A percentile compares a stretch with the other conserved stretches of the same genome.
Evolutionary conservation across 2,797 vertebrate genomes (phyloP).

Genomic region (Syngnathus acus): DNA sequence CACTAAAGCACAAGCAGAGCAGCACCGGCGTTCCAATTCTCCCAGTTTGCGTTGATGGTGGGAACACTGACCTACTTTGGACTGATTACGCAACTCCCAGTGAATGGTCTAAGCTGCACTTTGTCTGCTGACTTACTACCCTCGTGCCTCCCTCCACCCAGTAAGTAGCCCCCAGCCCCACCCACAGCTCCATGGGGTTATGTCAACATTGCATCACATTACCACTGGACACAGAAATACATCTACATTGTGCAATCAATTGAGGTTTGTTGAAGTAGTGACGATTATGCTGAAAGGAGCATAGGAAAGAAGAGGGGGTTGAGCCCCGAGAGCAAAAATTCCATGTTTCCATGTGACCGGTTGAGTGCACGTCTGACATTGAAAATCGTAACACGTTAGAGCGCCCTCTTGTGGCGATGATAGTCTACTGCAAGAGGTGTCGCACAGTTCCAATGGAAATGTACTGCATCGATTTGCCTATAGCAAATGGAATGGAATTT

Average conservation of each 20-base stretch:
- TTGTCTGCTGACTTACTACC: slow-evolving; percentile 14
- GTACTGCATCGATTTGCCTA: slow-evolving; percentile 26
- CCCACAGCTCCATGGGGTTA: slow-evolving; percentile 14
- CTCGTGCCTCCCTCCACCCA: slow-evolving; percentile 4
- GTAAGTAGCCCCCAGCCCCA: slow-evolving; percentile 1
- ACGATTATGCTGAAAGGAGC: neutral
- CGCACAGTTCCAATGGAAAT: slow-evolving; percentile 41
- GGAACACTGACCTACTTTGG: slow-evolving; percentile 48
- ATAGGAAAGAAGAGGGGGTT: neutral
- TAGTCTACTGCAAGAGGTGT: slow-evolving; percentile 17
- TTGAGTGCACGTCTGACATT: slow-evolving; percentile 25
- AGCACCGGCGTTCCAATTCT: slow-evolving; percentile 21
- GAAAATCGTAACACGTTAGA: slow-evolving; percentile 41
- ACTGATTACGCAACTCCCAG: slow-evolving; percentile 56
- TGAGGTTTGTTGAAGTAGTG: neutral
- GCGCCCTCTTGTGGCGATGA: slow-evolving; percentile 39
- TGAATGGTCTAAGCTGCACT: slow-evolving; percentile 33
- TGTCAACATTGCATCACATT: slow-evolving; percentile 7
- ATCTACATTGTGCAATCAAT: neutral
- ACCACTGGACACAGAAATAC: neutral
- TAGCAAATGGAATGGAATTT: neutral
- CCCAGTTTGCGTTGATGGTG: slow-evolving; percentile 2
- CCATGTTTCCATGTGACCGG: slow-evolving; percentile 47
- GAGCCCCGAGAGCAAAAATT: neutral
- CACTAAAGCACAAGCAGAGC: slow-evolving; percentile 11